Evolutionary conservation across 35 echinoderm and acorn worm genomes (phyloP).

Genomic region (Lytechinus variegatus): DNA sequence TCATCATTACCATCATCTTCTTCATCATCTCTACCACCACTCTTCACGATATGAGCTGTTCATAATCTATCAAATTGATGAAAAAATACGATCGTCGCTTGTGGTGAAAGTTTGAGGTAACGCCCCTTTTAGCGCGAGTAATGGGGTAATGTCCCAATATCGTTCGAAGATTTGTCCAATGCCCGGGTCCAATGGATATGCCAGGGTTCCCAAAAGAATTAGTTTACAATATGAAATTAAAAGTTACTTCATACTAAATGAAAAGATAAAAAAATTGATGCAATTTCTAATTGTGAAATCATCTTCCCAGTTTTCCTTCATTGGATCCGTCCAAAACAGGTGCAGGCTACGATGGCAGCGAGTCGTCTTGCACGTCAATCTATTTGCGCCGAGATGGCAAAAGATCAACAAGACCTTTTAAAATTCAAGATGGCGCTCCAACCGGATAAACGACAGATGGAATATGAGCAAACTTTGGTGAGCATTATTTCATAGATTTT

Average conservation of each 20-base stretch:
- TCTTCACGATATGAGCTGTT: too few relatives aligned
- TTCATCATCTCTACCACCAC: too few relatives aligned
- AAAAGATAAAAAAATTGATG: not conserved
- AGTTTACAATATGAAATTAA: too few relatives aligned
- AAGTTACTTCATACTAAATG: too few relatives aligned
- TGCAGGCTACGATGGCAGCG: slow-evolving; percentile 2
- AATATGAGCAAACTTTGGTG: slow-evolving; percentile 98
- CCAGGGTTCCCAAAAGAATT: too few relatives aligned
- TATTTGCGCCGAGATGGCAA: not conserved
- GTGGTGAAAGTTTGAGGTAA: not conserved
- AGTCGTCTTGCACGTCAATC: slow-evolving; percentile 34
- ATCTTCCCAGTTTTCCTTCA: not conserved
- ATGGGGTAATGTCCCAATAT: too few relatives aligned
- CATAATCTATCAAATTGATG: too few relatives aligned
- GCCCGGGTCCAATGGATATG: too few relatives aligned
- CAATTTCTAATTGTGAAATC: not conserved
- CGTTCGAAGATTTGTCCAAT: too few relatives aligned
- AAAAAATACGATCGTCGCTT: too few relatives aligned
- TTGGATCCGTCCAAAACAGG: slow-evolving; percentile 39
- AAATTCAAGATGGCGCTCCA: slow-evolving; percentile 93
- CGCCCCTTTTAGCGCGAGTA: not conserved
- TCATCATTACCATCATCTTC: too few relatives aligned
- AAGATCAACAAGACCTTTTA: slow-evolving; percentile 6
- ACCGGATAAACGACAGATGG: slow-evolving; percentile 92
- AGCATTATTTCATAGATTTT: slow-evolving; percentile 50